Percentiles rank a stretch among this genome's conserved stretches.
Evolutionary conservation across 2,797 vertebrate genomes (phyloP).

Genomic region (Eleutherodactylus coqui): DNA sequence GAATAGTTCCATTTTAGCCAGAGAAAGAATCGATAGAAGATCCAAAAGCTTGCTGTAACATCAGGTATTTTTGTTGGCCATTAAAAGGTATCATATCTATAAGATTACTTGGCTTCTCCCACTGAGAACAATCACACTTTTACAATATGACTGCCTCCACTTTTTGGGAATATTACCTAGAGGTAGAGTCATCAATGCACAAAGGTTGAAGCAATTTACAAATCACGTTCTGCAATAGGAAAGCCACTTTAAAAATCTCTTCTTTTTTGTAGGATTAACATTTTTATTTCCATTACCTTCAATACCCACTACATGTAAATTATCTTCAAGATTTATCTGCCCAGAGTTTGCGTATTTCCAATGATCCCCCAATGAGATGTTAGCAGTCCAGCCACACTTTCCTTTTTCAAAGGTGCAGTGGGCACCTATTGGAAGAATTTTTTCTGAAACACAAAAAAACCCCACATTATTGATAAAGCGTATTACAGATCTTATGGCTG

Average conservation of each 20-base stretch:
- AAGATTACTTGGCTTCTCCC: too few relatives aligned
- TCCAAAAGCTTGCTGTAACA: too few relatives aligned
- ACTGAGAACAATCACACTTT: too few relatives aligned
- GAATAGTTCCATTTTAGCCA: too few relatives aligned
- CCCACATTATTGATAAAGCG: not conserved
- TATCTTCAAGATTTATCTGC: slow-evolving; percentile 66
- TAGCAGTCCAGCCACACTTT: slow-evolving; percentile 82
- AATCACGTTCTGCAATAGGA: too few relatives aligned
- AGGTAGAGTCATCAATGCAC: not conserved
- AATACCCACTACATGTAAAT: slow-evolving; percentile 68
- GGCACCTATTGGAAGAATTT: slow-evolving; percentile 80
- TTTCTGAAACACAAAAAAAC: slow-evolving; percentile 65
- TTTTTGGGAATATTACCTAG: not conserved
- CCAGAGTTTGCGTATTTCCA: slow-evolving; percentile 79
- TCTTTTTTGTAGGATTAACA: not conserved
- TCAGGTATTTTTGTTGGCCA: too few relatives aligned
- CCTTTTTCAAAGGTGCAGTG: slow-evolving; percentile 87
- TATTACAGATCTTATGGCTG: not conserved
- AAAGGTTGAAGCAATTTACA: too few relatives aligned
- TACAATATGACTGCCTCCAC: slow-evolving; percentile 3
- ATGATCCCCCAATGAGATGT: slow-evolving; percentile 65
- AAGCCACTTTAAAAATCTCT: too few relatives aligned
- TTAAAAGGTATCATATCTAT: too few relatives aligned
- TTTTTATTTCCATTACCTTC: slow-evolving; percentile 73
- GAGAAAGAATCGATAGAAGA: too few relatives aligned